Percentiles rank a stretch among this genome's conserved stretches.
Evolutionary conservation across 35 echinoderm and acorn worm genomes (phyloP).

Genomic region (Hemicentrotus pulcherrimus): DNA sequence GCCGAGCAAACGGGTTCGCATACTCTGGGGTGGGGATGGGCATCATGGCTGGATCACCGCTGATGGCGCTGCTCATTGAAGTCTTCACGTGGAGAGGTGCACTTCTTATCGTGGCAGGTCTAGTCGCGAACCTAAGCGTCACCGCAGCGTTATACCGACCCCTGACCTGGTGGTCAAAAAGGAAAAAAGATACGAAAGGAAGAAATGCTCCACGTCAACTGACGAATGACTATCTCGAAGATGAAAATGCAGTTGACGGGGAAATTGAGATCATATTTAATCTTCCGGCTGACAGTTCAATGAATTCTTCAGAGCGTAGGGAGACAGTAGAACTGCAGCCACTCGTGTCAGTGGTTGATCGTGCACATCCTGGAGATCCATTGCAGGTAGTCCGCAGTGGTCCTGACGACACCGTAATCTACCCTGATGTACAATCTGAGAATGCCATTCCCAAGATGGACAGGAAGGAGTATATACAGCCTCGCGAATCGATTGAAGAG

Average conservation of each 20-base stretch:
- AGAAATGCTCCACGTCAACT: no score
- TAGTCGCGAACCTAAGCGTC: conserved; percentile 2
- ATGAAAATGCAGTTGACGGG: no score
- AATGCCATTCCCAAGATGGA: not conserved
- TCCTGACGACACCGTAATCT: no score
- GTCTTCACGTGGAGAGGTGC: conserved; percentile 30
- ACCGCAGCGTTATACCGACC: not conserved
- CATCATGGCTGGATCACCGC: not conserved
- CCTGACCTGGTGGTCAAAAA: not conserved
- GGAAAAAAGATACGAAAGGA: no score
- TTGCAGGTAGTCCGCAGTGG: no score
- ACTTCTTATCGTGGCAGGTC: conserved; percentile 22
- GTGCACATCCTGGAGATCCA: no score
- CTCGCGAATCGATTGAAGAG: not conserved
- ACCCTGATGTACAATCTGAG: not conserved
- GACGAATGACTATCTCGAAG: no score
- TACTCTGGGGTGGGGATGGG: not conserved
- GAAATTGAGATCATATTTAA: no score
- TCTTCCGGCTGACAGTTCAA: not conserved
- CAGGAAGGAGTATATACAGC: not conserved
- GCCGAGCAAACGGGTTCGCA: conserved; percentile 24
- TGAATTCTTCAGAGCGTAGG: not conserved
- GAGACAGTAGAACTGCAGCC: no score
- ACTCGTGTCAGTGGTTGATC: no score
- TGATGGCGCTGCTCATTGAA: not conserved